Conservation (phyloP, 2,113 vertebrate species). For the Cryptotis parvus region DNA sequence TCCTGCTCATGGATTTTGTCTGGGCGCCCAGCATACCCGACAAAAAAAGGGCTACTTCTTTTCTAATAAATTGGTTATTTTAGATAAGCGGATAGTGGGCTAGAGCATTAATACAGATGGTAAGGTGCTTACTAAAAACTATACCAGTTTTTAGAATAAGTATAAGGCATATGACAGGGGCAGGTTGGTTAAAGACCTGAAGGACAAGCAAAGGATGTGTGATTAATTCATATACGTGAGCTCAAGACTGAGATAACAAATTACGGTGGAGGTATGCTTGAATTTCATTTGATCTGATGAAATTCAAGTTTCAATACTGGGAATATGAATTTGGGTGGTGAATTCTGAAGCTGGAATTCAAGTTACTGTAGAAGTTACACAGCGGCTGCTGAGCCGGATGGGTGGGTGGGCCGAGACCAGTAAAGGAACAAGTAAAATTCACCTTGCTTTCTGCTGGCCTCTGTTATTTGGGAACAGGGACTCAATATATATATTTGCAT, state of each 20-base stretch:
- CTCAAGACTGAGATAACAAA: neutral
- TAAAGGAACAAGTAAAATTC: neutral
- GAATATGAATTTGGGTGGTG: neutral
- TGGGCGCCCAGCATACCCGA: no score
- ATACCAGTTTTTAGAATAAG: neutral
- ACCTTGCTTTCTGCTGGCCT: neutral
- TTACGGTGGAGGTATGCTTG: neutral
- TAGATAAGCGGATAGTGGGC: no score
- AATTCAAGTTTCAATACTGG: neutral
- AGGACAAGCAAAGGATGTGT: neutral
- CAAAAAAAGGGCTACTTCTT: no score
- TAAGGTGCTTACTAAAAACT: no score
- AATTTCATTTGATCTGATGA: neutral
- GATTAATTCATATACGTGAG: neutral
- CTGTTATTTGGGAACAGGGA: neutral
- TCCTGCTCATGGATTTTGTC: no score
- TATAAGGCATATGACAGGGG: neutral
- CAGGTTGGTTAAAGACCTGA: neutral
- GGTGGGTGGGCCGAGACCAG: neutral
- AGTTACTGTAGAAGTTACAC: neutral
- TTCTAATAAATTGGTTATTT: neutral
- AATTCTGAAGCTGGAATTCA: neutral
- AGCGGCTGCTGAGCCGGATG: neutral
- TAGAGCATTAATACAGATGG: no score
- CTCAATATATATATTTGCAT: neutral